Evolutionary conservation across 2,888 invertebrate genomes (phyloP).

Genomic region (Nomada hirtipes): DNA sequence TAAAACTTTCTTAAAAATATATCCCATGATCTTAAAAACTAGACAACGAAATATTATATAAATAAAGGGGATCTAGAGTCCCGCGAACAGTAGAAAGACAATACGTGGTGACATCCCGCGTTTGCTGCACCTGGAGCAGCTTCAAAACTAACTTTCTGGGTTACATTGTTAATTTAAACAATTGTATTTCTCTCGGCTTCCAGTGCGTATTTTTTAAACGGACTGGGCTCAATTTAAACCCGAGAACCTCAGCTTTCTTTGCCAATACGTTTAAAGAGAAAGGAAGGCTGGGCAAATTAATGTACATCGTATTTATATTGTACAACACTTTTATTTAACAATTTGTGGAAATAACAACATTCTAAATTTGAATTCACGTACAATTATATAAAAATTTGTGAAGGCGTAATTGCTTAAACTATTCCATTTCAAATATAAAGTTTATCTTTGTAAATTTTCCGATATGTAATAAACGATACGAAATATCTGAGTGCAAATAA

Average conservation of each 20-base stretch:
- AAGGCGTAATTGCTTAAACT: not conserved
- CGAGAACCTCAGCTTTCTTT: not conserved
- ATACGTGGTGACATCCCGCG: too few relatives aligned
- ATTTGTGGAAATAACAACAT: conserved; percentile 38
- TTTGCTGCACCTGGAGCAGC: too few relatives aligned
- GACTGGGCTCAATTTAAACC: too few relatives aligned
- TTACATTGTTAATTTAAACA: too few relatives aligned
- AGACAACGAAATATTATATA: too few relatives aligned
- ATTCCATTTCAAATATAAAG: not conserved
- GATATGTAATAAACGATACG: not conserved
- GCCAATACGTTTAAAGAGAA: not conserved
- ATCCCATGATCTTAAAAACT: too few relatives aligned
- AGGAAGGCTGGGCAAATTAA: not conserved
- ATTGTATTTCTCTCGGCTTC: too few relatives aligned
- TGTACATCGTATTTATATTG: not conserved
- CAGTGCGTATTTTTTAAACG: too few relatives aligned
- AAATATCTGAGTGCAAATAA: not conserved
- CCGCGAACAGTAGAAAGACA: too few relatives aligned
- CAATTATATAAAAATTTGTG: conserved; percentile 6
- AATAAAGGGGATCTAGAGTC: too few relatives aligned
- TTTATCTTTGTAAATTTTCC: not conserved
- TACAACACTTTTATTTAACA: conserved; percentile 65
- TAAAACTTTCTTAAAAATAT: too few relatives aligned
- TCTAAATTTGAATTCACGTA: not conserved
- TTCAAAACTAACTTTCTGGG: too few relatives aligned